phyloP scores from a whole-genome alignment of 2,113 vertebrate species.

The Dolichotis patagonum region DNA sequence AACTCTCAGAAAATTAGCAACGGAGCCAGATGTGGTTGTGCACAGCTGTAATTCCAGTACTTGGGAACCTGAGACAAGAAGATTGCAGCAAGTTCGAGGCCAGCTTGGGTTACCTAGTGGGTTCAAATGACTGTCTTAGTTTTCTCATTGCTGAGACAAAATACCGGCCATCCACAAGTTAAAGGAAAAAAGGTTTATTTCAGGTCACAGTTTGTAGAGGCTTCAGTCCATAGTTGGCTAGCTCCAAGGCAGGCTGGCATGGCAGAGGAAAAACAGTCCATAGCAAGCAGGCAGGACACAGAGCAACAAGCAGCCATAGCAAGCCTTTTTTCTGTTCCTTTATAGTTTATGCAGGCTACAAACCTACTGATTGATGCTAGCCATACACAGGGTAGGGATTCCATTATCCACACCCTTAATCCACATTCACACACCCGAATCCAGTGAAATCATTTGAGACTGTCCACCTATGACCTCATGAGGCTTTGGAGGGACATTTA shows the following conservation, averaged over 20 bases:
- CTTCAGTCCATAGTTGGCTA: neutral
- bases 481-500: neutral
- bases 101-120: neutral
- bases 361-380: neutral
- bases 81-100: neutral
- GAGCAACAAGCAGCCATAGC: neutral
- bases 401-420: neutral
- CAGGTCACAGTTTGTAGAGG: neutral
- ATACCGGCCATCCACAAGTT: neutral
- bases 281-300: neutral
- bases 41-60: neutral
- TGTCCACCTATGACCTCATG: neutral
- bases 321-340: neutral
- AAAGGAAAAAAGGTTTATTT: neutral
- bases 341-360: neutral
- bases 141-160: neutral
- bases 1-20: constrained; percentile 39
- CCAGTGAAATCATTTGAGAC: neutral
- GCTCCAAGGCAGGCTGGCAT: neutral
- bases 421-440: neutral
- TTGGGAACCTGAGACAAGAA: neutral
- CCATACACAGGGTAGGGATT: neutral
- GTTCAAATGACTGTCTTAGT: neutral
- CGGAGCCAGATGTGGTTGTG: neutral
- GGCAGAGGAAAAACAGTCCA: neutral